Percentiles rank a stretch among this genome's conserved stretches.
Conservation (phyloP, 2,888 invertebrate species). For the Ophion obscuratus region DNA sequence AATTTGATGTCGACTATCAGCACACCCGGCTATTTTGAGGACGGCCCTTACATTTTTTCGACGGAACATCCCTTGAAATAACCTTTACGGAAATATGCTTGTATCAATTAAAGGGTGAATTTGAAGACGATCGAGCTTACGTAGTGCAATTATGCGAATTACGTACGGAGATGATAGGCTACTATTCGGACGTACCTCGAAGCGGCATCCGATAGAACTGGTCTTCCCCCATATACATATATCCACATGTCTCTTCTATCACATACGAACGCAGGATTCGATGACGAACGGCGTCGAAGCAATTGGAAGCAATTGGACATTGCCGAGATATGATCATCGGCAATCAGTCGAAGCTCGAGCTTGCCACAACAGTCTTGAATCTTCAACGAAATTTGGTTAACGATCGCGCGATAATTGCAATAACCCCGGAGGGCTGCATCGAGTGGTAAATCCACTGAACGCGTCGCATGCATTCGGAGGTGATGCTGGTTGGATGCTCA, state of each 20-base stretch:
- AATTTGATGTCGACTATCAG: no score
- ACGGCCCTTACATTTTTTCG: no score
- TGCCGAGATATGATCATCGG: conserved; percentile 51
- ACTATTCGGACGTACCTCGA: no score
- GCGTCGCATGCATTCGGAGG: conserved; percentile 33
- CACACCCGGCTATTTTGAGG: no score
- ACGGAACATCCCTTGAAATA: no score
- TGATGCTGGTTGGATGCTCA: neutral
- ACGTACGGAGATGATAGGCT: no score
- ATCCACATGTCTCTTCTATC: neutral
- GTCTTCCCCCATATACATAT: no score
- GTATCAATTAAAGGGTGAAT: no score
- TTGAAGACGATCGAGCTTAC: no score
- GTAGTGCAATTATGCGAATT: no score
- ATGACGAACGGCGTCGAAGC: conserved; percentile 50
- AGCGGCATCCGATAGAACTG: no score
- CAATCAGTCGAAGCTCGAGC: conserved; percentile 44
- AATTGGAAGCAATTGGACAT: conserved; percentile 54
- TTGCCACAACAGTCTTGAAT: conserved; percentile 18
- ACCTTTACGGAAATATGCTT: no score
- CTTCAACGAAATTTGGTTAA: conserved; percentile 48
- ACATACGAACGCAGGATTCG: conserved; percentile 1
- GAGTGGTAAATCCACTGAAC: conserved; percentile 49
- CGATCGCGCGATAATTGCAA: conserved; percentile 60
- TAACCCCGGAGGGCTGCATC: conserved; percentile 21